A percentile compares a stretch with the other conserved stretches of the same genome.
Conservation (phyloP, 2,113 vertebrate genomes). For the Zosterops lateralis region DNA sequence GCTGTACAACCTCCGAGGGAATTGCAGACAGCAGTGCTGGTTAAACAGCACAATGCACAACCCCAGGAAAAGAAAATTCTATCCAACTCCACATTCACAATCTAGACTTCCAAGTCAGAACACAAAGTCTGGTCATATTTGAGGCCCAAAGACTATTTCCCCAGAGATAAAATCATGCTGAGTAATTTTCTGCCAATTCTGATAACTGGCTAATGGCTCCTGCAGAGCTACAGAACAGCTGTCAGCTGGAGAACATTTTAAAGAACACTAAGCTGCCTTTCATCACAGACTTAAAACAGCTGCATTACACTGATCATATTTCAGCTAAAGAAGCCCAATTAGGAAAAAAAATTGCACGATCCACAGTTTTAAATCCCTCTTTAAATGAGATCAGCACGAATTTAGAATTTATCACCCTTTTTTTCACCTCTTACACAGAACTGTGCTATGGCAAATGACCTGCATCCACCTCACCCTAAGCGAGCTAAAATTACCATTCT, state of each 20-base stretch:
- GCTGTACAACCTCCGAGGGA: not conserved
- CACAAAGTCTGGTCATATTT: not conserved
- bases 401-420: not conserved
- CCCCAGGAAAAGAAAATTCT: not conserved
- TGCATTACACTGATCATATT: not conserved
- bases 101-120: not conserved
- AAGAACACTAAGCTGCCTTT: not conserved
- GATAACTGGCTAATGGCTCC: not conserved
- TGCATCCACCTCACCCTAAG: not conserved
- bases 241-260: not conserved
- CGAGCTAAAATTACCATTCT: not conserved
- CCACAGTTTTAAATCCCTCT: not conserved
- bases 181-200: not conserved
- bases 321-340: not conserved
- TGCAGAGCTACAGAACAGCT: not conserved
- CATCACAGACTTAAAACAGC: not conserved
- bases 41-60: not conserved
- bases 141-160: not conserved
- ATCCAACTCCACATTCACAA: not conserved
- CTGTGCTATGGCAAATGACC: not conserved
- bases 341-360: not conserved
- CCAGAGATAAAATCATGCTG: not conserved
- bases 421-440: not conserved
- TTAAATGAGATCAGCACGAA: constrained; percentile 22
- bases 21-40: not conserved